Percentiles rank a stretch among this genome's conserved stretches.
These are phyloP conservation scores for Carcinoscorpius rotundicauda DNA, from an alignment of 1,140 invertebrate species.

Conservation along the genomic window DNA sequence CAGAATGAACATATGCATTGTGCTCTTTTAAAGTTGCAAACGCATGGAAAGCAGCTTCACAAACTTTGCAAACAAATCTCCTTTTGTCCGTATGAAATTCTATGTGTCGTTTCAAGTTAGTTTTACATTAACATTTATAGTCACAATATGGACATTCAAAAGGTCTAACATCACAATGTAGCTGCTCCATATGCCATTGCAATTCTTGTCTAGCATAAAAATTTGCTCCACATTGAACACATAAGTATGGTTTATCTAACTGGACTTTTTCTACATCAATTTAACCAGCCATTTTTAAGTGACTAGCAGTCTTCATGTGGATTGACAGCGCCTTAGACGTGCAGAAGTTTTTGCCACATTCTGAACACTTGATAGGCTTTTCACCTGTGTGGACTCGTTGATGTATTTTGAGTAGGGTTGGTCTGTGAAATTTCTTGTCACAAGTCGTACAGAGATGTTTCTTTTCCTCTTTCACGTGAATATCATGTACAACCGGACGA, in stretches of 20 bases:
- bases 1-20: no score
- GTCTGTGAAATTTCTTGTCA: slow-evolving; percentile 20
- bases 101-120: slow-evolving; percentile 30
- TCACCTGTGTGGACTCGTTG: slow-evolving; percentile 53
- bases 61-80: no score
- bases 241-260: slow-evolving; percentile 26
- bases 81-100: slow-evolving; percentile 28
- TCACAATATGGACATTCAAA: slow-evolving; percentile 29
- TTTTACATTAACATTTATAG: slow-evolving; percentile 26
- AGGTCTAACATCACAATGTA: slow-evolving; percentile 26
- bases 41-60: no score
- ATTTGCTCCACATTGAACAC: slow-evolving; percentile 25
- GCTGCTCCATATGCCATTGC: slow-evolving; percentile 26
- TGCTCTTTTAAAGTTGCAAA: no score
- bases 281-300: slow-evolving; percentile 24
- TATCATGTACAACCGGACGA: slow-evolving; percentile 14
- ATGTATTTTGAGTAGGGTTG: slow-evolving; percentile 19
- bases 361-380: slow-evolving; percentile 56
- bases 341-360: slow-evolving; percentile 43
- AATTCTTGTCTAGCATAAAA: slow-evolving; percentile 28
- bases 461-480: slow-evolving; percentile 6
- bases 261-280: slow-evolving; percentile 7
- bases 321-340: slow-evolving; percentile 25
- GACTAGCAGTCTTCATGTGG: slow-evolving; percentile 27
- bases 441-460: slow-evolving; percentile 19